Evolutionary conservation across 2,888 invertebrate genomes (phyloP).

Genomic region (Ophion ventricosus): DNA sequence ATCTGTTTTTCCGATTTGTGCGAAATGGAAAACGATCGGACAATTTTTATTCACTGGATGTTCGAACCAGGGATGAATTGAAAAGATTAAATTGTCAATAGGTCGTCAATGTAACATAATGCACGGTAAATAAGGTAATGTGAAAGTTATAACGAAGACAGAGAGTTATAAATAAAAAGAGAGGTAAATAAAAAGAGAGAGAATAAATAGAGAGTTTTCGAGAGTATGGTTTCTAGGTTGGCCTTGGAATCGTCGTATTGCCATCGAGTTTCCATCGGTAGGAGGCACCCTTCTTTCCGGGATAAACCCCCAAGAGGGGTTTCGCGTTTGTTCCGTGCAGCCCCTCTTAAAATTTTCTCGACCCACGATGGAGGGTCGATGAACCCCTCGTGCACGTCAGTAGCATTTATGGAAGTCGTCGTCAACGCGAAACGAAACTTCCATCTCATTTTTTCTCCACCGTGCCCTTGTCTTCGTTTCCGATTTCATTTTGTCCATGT

Average conservation of each 20-base stretch:
- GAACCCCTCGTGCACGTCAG: constrained; percentile 66
- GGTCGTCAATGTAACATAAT: neutral
- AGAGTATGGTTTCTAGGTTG: constrained; percentile 38
- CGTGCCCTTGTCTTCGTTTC: constrained; percentile 5
- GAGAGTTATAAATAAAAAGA: too few relatives aligned
- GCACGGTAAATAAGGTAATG: neutral
- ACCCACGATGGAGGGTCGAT: constrained; percentile 68
- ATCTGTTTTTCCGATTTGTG: neutral
- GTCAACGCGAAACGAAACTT: constrained; percentile 57
- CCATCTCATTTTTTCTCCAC: constrained; percentile 45
- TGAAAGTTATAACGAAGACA: neutral
- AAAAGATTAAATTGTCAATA: constrained; percentile 5
- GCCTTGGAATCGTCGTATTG: constrained; percentile 62
- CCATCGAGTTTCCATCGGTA: constrained; percentile 67
- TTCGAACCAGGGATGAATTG: neutral
- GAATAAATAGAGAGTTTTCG: constrained; percentile 31
- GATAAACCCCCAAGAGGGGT: constrained; percentile 59
- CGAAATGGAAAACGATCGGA: neutral
- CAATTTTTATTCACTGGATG: neutral
- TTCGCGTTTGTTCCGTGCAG: constrained; percentile 63
- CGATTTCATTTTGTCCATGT: constrained; percentile 8
- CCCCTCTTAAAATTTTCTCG: constrained; percentile 70
- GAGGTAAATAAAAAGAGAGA: too few relatives aligned
- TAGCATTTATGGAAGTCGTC: constrained; percentile 59
- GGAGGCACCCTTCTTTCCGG: constrained; percentile 63